Conservation (phyloP, 1,140 invertebrate genomes). For the Aphaenogaster ashmeadi region DNA sequence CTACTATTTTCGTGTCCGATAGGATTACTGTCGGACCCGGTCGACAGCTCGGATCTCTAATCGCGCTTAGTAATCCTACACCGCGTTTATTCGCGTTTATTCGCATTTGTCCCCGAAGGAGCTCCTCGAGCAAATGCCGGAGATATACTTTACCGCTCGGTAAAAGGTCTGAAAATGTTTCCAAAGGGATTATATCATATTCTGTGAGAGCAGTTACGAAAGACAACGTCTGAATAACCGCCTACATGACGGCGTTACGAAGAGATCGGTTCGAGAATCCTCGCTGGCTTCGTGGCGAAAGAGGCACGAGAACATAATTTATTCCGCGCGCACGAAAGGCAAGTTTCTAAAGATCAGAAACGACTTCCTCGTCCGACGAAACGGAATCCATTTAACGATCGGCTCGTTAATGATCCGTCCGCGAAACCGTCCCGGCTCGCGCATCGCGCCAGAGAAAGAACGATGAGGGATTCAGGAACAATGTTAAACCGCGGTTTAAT, state of each 20-base stretch:
- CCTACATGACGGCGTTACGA: neutral
- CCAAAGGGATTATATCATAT: constrained; percentile 12
- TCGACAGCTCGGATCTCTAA: constrained; percentile 8
- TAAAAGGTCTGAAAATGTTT: neutral
- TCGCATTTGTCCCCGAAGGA: neutral
- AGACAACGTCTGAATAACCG: neutral
- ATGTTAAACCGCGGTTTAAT: constrained; percentile 70
- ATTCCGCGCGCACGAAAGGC: constrained; percentile 22
- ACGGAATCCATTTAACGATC: constrained; percentile 54
- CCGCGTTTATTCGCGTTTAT: neutral
- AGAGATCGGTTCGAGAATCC: constrained; percentile 11
- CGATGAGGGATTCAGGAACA: constrained; percentile 43
- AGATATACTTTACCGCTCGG: neutral
- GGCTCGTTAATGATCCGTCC: constrained; percentile 70
- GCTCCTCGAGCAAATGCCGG: neutral
- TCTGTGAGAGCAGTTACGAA: neutral
- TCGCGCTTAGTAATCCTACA: neutral
- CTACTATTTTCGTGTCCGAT: constrained; percentile 20
- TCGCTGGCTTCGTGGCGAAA: constrained; percentile 20
- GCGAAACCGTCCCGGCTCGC: constrained; percentile 55
- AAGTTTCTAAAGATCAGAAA: constrained; percentile 52
- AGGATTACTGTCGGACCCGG: neutral
- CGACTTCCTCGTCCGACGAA: constrained; percentile 63
- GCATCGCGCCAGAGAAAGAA: constrained; percentile 6
- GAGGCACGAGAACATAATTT: constrained; percentile 42